Evolutionary conservation across 1,140 invertebrate genomes (phyloP), one percentile per base, ranked within the genome.

Genomic region (Drosophila erecta): DNA sequence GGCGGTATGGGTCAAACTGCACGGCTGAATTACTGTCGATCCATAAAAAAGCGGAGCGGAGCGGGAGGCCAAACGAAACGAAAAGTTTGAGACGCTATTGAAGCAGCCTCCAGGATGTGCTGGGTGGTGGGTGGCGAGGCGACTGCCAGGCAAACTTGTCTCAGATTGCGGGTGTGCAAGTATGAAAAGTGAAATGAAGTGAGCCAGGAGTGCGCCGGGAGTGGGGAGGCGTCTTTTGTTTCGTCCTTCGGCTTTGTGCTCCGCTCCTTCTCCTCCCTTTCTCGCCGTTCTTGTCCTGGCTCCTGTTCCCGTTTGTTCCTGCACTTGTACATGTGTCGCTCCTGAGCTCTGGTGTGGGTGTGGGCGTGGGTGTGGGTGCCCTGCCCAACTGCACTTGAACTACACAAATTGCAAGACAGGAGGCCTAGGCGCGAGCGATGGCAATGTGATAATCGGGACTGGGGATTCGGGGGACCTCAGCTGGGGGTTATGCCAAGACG

Each of bases 241-340:
- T 61, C 58, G 69, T 61, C 59, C 58, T 69, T 59, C 33, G 30
- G 55, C 65, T 59, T 65, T 65, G 61, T 70, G 17, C 43, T 17
- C 33, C 0, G 27, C 17, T 60, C 35, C 17, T 44, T 22, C 35
- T 51, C 46, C 27, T 27, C 41, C 41, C 8, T 40, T 53, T 41
- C 33, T 49, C 24, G 11, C n/a, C 6, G 11, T 27, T 22, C 33
- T 38, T 49, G 43, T 49, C 41, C 41, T 15, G 30, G 27, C 56
- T 58, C 22, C 61, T 66, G 35, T 51, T 27, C 17, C 33, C 30
- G 24, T 35, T 17, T 65, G 20, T 47, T 80, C 59, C 72, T 78
- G 61, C 76, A 81, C 81, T 81, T 87, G 75, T 87, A 80, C 81
- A 86, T 86, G 81, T 86, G 83, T 87, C 79, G 81, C 76, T 33